Conservation (phyloP, 2,797 vertebrate genomes). For the Sebastes diploproa region DNA sequence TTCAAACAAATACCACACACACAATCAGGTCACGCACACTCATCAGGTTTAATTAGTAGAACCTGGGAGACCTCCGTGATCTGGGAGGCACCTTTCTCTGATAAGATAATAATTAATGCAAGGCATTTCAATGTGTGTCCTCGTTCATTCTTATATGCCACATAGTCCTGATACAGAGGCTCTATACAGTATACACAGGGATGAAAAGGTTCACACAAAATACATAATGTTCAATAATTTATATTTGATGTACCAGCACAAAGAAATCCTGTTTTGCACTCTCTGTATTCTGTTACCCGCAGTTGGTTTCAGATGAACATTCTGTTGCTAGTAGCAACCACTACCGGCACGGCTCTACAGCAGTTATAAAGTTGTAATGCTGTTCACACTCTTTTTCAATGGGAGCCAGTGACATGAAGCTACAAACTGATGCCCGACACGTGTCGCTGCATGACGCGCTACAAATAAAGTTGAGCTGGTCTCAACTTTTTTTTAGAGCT, state of each 20-base stretch:
- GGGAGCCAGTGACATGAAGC: too few species aligned
- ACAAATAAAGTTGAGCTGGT: too few species aligned
- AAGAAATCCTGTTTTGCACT: not conserved
- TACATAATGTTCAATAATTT: not conserved
- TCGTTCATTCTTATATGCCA: not conserved
- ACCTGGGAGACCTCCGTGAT: not conserved
- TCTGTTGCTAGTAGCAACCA: not conserved
- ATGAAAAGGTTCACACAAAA: not conserved
- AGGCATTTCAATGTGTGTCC: not conserved
- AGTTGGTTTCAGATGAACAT: not conserved
- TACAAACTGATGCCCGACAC: too few species aligned
- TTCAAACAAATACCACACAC: not conserved
- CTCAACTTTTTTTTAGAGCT: too few species aligned
- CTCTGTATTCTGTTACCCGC: not conserved
- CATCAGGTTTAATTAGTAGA: slow-evolving; percentile 22
- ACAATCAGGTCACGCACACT: not conserved
- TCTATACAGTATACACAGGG: not conserved
- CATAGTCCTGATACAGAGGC: not conserved
- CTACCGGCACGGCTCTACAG: not conserved
- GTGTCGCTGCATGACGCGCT: too few species aligned
- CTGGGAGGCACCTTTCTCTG: not conserved
- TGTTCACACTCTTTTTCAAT: not conserved
- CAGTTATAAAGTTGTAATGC: not conserved
- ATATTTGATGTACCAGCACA: not conserved
- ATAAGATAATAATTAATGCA: slow-evolving; percentile 14